Evolutionary conservation across 1,140 invertebrate genomes (phyloP), one percentile per base, ranked within the genome.

Genomic region (Drosophila ogumai): DNA sequence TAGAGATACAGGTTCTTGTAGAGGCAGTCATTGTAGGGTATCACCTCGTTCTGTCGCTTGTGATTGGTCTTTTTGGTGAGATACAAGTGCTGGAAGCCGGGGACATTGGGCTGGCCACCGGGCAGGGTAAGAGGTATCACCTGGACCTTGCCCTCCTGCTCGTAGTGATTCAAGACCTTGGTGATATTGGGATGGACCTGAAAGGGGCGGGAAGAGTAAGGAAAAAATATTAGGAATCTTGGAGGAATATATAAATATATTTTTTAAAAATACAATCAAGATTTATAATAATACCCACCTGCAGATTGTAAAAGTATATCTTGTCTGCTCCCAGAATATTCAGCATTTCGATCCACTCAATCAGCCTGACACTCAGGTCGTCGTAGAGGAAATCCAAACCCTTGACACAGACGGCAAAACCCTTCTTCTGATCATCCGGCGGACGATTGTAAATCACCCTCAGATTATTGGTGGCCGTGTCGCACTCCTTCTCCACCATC

Each of bases 1-100:
- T 98, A 99, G 43, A 95, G 94, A 91, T 98, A 98, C 93, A 98
- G 95, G 91, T 98, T 97, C 80, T 98, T 96, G 93, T 99, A 99
- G 6, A 99, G 94, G 88, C 98, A 99, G 91, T 99, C 98, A 93
- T 99, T 99, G 94, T 99, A 99, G 1, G 98, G 98, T 78, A 99
- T 98, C 40, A 99, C 94, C 92, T 99, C 98, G 92, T 99, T 98
- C 88, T 99, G 97, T 12, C 98, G 93, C 91, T 99, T 99, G 92
- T 98, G 95, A 85, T 97, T 98, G 3, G 96, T 96, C 92, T 97
- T 97, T 91, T 97, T 97, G 47, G 96, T 96, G 6, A 98, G 93
- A 82, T 98, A 98, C 92, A 97, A 94, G 92, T 98, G 97, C 85
- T 98, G 96, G 56, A 98, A 96, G 0, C 96, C 95, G 0, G 97